Evolutionary conservation across 2,113 vertebrate species (phyloP).

Genomic region (Bombycilla garrulus): DNA sequence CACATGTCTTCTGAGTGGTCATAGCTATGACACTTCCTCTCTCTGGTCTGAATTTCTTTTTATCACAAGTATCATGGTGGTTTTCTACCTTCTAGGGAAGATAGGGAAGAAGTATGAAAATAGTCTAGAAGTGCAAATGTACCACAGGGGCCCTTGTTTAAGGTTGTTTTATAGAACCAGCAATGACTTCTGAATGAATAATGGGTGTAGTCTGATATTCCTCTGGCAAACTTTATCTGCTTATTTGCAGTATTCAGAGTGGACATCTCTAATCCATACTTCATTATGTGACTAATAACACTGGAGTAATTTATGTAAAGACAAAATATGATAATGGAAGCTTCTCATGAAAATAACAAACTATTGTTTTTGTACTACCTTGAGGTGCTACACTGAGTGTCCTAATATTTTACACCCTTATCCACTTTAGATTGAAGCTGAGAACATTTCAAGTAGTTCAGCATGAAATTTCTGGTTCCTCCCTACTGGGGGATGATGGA

Average conservation of each 20-base stretch:
- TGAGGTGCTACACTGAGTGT: not conserved
- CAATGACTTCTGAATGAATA: not conserved
- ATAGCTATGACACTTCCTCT: not conserved
- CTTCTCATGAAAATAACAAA: not conserved
- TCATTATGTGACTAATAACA: not conserved
- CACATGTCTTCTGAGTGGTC: rapidly evolving
- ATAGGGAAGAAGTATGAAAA: not conserved
- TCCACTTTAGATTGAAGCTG: not conserved
- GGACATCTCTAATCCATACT: not conserved
- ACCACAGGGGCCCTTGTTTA: rapidly evolving
- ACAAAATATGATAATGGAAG: not conserved
- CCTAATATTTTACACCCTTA: not conserved
- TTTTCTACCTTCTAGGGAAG: not conserved
- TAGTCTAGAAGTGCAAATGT: not conserved
- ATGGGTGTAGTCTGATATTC: not conserved
- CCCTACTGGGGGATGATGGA: not conserved
- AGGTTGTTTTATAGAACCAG: not conserved
- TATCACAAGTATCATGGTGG: not conserved
- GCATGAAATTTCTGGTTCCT: not conserved
- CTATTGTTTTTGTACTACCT: not conserved
- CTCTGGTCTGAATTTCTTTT: not conserved
- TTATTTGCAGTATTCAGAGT: not conserved
- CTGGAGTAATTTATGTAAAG: not conserved
- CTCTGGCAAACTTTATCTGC: not conserved
- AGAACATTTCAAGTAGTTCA: not conserved